phyloP scores from a whole-genome alignment of 2,113 vertebrate genomes.

The Saguinus midas region DNA sequence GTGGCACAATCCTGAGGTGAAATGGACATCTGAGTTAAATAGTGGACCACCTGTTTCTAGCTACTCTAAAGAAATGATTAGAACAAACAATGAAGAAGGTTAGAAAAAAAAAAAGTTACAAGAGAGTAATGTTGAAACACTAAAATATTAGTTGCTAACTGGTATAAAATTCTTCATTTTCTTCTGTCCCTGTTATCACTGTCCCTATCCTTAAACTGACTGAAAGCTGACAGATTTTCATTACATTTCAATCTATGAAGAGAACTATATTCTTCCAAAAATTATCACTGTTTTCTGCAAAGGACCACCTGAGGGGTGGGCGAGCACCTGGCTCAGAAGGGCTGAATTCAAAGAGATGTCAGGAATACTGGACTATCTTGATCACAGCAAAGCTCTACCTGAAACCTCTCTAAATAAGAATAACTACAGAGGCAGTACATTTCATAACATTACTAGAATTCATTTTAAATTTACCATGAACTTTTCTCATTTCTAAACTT shows the following conservation, averaged over 20 bases:
- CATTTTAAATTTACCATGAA: constrained; percentile 32
- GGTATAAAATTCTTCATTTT: neutral
- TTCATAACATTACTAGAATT: neutral
- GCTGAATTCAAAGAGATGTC: neutral
- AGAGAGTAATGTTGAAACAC: neutral
- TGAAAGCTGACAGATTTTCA: constrained; percentile 3
- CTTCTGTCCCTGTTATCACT: neutral
- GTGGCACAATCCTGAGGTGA: neutral
- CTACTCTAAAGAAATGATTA: constrained; percentile 15
- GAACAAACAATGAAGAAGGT: neutral
- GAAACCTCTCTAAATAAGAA: neutral
- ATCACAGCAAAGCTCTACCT: neutral
- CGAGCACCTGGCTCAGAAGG: neutral
- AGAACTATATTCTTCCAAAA: neutral
- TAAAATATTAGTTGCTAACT: neutral
- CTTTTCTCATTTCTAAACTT: neutral
- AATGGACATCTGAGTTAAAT: neutral
- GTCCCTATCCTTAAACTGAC: neutral
- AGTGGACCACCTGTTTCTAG: constrained; percentile 5
- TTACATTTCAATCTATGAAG: constrained; percentile 12
- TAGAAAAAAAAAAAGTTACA: neutral
- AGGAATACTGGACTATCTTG: neutral
- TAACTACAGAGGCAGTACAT: neutral
- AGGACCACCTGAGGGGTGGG: neutral
- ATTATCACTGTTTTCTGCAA: neutral